Base-by-base conservation (phyloP, 1,140 invertebrate species). In the Micrasema longulum region DNA sequence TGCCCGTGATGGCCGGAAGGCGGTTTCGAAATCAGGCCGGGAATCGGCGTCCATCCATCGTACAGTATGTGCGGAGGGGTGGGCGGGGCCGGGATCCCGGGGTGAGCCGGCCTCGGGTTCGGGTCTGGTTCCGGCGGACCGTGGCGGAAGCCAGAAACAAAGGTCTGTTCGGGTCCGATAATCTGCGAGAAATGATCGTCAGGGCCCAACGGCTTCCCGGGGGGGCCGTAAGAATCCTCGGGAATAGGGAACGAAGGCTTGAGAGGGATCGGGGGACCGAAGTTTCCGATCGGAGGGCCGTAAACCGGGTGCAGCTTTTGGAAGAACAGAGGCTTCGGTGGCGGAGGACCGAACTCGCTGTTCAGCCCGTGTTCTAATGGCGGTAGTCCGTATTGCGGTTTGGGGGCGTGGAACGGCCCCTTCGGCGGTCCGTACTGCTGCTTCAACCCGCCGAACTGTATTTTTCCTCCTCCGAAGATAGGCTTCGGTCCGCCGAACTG, bases 41-140 rank as follows among this genome's bases (percentile, higher is more conserved):
- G 88, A 47, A 94, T 93, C 12, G 92, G 92, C 77, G 92, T 92
- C 92, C 92, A 94, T 31, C 93, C 93, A 73, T 94, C 93, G 77
- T 93, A 94, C 66, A 91, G 87, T 6, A 92, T 91, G 77, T 91
- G 89, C 2, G 91, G 90, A 9, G 90, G 90, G 7, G 91, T 91
- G 12, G 91, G 90, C 23, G 90, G 90, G 2, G 90, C 89, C 72
- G 88, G 88, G n/a, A 89, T 88, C 26, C 90, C 90, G 22, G 89
- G 87, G 57, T 87, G 87, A 11, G 88, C 87, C 22, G 87, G 87
- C 52, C 80, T 75, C 9, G 84, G 84, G 57, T 85, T 81, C 0
- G 84, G 81, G 38, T 85, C 84, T 4, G 83, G 84, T n/a, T 86
- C 86, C 1, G 87, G 86, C 9, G 86, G 85, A 0, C 85, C 86